Base-by-base conservation (phyloP, 2,888 invertebrate species). In the Drosophila borealis region DNA sequence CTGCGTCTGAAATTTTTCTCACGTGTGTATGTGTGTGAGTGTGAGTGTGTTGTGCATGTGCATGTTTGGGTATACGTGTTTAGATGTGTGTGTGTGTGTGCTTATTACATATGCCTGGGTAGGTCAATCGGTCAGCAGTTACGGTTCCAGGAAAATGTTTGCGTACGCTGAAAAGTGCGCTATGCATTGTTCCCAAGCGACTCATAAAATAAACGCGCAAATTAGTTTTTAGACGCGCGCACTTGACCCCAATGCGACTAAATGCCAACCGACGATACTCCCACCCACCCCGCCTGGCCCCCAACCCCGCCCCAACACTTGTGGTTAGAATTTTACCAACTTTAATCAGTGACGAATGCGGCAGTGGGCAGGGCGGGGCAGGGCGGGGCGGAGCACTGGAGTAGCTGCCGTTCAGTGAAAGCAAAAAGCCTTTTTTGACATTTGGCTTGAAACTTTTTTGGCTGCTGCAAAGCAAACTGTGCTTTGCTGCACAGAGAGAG, bases 41-140 rank as follows among this genome's bases (percentile, higher is more conserved):
- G 51, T 45, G 45, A 42, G 63, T 64, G 60, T 51, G 45, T 63
- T 70, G 70, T 67, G 62, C 56, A 57, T 78, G 44, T 55, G 66
- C 54, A 48, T 51, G 42, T 50, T 29, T 1, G 1, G 10, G 54
- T 29, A 8, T 29, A 29, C 8, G 29, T 8, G 29, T 3, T 41
- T 8, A 29, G 6, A 8, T 29, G 29, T 61, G 48, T 63, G 61
- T 59, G 55, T 25, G 48, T 41, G 60, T 63, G 67, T 25, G 56
- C 59, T 72, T 78, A 81, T 84, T 84, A 81, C 85, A 85, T 84
- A 85, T 85, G 83, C 76, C 86, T 80, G 80, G 88, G 78, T 85
- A 84, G 88, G 85, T 86, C 85, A 88, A 88, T 88, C 79, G 85
- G 87, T 88, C 87, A 88, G 87, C 70, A 55, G 66, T 72, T 50